Evolutionary conservation across 2,797 vertebrate species (phyloP), one percentile per base, ranked within the genome.

Genomic region (Echeneis naucrates): DNA sequence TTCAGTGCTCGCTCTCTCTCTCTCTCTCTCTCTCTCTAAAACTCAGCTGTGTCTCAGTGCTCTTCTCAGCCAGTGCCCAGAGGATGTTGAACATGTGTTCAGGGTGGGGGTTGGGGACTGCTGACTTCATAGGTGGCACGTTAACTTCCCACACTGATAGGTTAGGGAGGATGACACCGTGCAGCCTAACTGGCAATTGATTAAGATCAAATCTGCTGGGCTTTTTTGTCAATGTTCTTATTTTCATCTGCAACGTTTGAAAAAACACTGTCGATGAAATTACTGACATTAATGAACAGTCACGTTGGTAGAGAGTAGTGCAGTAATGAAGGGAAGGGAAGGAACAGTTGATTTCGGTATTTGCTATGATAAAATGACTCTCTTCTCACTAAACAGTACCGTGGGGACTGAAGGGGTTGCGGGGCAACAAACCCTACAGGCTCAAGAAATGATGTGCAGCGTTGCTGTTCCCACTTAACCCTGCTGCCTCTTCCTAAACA

Each of bases 31-130:
- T 47, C 80, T 66, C 84, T 74, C 52, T 77, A 32, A 58, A 77
- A 86, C 87, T 90, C 86, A 81, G 83, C 89, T 86, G 85, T 78
- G 78, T 86, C 88, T 90, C 86, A 40, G 86, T 47, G 79, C 70
- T 81, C 23, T n/a, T 70, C 79, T 85, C 87, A 63, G 83, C 81
- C 84, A 64, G 67, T 85, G 87, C 89, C 92, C 87, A 84, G 86
- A 88, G 92, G 90, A 92, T 87, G 90, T 72, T 83, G 69, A 91
- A 87, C 92, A 93, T 93, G 91, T 92, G 92, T 89, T 89, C 30
- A 71, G 84, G 89, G 85, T 88, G 91, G 92, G 90, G 91, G 90
- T 86, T 87, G 86, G 90, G 86, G 77, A 73, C 72, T 71, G 87
- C 82, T 86, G 90, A 84, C 86, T 91, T 80, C 83, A 86, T 91